Percentiles rank a stretch among this genome's conserved stretches.
Conservation (phyloP, 2,113 vertebrate species). For the Grallaria varia region DNA sequence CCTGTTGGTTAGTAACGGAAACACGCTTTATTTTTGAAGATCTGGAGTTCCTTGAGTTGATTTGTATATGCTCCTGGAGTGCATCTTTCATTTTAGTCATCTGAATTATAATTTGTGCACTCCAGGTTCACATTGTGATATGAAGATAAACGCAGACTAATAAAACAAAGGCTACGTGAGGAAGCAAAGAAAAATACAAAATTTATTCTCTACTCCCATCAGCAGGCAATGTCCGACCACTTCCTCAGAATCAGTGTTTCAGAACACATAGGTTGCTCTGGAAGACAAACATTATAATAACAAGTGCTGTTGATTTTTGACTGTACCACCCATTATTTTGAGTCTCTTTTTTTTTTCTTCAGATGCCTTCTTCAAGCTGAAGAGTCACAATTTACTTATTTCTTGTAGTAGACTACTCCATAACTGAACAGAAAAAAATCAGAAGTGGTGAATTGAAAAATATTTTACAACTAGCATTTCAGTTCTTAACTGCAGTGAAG, state of each 20-base stretch:
- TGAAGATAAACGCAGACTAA: background rate
- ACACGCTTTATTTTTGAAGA: background rate
- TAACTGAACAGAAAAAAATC: background rate
- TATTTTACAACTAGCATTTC: background rate
- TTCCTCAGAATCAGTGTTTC: background rate
- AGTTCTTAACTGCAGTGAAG: background rate
- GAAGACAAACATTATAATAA: background rate
- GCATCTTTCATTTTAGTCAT: background rate
- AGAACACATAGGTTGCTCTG: fast-evolving
- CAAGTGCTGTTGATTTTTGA: background rate
- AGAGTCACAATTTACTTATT: background rate
- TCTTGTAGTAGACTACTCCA: background rate
- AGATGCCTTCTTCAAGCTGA: background rate
- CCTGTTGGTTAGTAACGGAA: background rate
- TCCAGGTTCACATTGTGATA: background rate
- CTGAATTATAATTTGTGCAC: background rate
- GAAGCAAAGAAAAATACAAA: background rate
- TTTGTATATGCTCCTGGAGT: background rate
- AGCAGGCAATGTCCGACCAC: background rate
- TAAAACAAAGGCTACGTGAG: background rate
- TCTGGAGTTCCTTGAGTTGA: background rate
- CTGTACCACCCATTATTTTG: background rate
- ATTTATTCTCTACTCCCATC: background rate
- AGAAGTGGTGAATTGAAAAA: background rate
- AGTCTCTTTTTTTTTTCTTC: background rate